A percentile compares a stretch with the other conserved stretches of the same genome.
These are phyloP conservation scores for Hypomecis punctinalis DNA, from an alignment of 2,888 invertebrate genomes.

Conservation along the genomic window DNA sequence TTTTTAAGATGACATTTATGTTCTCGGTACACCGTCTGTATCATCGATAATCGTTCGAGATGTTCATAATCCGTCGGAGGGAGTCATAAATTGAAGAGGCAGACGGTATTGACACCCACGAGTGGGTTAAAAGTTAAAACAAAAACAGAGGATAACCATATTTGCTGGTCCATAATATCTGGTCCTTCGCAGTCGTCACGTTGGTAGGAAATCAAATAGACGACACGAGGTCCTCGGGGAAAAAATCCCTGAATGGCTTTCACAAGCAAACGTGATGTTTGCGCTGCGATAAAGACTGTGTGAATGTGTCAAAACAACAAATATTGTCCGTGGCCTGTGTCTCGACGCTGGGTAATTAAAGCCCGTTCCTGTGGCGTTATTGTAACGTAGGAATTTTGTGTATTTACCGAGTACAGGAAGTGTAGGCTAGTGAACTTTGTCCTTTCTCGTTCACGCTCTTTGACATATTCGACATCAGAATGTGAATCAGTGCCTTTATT, in stretches of 20 bases:
- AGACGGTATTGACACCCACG: slow-evolving; percentile 61
- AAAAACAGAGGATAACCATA: slow-evolving; percentile 71
- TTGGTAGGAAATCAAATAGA: slow-evolving; percentile 80
- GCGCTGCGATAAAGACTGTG: slow-evolving; percentile 80
- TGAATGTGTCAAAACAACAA: slow-evolving; percentile 85
- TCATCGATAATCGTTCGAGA: slow-evolving; percentile 46
- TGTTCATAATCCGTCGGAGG: slow-evolving; percentile 57
- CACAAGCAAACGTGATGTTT: slow-evolving; percentile 81
- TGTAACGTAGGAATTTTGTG: slow-evolving; percentile 39
- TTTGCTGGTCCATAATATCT: slow-evolving; percentile 73
- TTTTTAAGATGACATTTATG: slow-evolving; percentile 38
- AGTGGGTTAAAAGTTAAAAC: slow-evolving; percentile 63
- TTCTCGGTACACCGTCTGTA: slow-evolving; percentile 42
- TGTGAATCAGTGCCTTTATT: slow-evolving; percentile 19
- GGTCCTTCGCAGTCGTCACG: slow-evolving; percentile 82
- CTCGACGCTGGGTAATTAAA: slow-evolving; percentile 65
- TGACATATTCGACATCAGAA: slow-evolving; percentile 13
- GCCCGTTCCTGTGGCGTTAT: slow-evolving; percentile 47
- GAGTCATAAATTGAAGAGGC: slow-evolving; percentile 55
- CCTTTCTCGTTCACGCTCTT: slow-evolving; percentile 17
- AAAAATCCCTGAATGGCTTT: slow-evolving; percentile 79
- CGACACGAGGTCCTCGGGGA: slow-evolving; percentile 65
- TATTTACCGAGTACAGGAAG: slow-evolving; percentile 38
- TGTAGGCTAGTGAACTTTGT: slow-evolving; percentile 36
- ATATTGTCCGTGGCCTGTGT: slow-evolving; percentile 76